Conservation (phyloP, 2,113 vertebrate species). For the Tyrannus savana region DNA sequence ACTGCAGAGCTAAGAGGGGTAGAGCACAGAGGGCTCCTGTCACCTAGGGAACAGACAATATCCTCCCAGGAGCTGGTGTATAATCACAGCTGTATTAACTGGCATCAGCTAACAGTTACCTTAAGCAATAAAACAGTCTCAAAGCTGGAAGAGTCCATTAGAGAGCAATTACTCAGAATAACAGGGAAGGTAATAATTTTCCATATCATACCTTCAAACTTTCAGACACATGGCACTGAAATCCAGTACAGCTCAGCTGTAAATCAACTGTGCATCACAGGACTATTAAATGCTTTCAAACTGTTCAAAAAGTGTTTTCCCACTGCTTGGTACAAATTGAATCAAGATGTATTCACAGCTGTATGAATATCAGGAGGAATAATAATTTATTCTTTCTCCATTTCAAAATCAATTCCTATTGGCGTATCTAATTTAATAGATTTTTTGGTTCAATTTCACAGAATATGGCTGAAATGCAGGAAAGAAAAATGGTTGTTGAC, state of each 20-base stretch:
- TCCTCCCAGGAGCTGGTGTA: background rate
- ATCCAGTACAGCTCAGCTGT: conserved; percentile 50
- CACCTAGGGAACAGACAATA: background rate
- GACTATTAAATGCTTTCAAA: conserved; percentile 56
- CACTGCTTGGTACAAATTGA: conserved; percentile 54
- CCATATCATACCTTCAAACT: conserved; percentile 59
- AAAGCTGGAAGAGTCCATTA: conserved; percentile 59
- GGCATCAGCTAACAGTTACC: conserved; percentile 34
- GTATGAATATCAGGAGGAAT: conserved; percentile 53
- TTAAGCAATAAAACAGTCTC: conserved; percentile 63
- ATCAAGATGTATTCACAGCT: conserved; percentile 65
- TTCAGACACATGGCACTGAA: conserved; percentile 56
- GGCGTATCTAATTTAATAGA: conserved; percentile 9
- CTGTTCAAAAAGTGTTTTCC: conserved; percentile 57
- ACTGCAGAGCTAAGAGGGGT: background rate
- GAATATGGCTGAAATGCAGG: background rate
- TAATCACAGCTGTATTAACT: conserved; percentile 18
- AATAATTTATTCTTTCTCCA: conserved; percentile 30
- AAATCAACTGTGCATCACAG: conserved; percentile 67
- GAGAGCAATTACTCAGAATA: conserved; percentile 58
- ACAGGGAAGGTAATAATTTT: conserved; percentile 63
- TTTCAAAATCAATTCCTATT: conserved; percentile 57
- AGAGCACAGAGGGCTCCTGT: background rate
- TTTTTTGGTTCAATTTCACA: conserved; percentile 29
- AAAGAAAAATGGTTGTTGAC: conserved; percentile 17